Evolutionary conservation across 2,888 invertebrate genomes (phyloP).

Genomic region (Pachydiplax longipennis): DNA sequence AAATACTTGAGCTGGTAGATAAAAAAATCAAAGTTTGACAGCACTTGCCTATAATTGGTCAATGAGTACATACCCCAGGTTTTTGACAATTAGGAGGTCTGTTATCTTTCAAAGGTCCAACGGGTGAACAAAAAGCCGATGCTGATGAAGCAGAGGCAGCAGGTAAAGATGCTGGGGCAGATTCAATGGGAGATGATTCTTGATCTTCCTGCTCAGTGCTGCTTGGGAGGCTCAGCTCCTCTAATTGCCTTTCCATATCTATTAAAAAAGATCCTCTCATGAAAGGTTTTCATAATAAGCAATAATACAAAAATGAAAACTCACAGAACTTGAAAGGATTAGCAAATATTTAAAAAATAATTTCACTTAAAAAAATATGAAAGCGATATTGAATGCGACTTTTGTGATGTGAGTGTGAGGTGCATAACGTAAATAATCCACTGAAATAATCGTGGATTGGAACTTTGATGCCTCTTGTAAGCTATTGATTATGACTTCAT

Average conservation of each 20-base stretch:
- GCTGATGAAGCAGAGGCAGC: not conserved
- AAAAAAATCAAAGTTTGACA: no score
- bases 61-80: not conserved
- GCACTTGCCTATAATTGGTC: no score
- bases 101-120: not conserved
- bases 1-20: no score
- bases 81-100: constrained; percentile 4
- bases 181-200: constrained; percentile 19
- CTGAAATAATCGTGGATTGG: no score
- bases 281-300: not conserved
- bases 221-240: constrained; percentile 36
- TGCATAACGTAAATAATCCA: no score
- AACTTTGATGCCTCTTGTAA: no score
- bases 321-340: not conserved
- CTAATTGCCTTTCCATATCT: constrained; percentile 38
- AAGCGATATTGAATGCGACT: not conserved
- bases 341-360: not conserved
- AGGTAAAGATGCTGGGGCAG: constrained; percentile 7
- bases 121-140: constrained; percentile 12
- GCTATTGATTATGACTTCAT: no score
- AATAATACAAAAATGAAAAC: not conserved
- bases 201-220: constrained; percentile 27
- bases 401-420: not conserved
- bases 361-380: not conserved
- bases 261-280: not conserved